phyloP scores from a whole-genome alignment of 2,797 vertebrate genomes.

The Australoheros facetus region DNA sequence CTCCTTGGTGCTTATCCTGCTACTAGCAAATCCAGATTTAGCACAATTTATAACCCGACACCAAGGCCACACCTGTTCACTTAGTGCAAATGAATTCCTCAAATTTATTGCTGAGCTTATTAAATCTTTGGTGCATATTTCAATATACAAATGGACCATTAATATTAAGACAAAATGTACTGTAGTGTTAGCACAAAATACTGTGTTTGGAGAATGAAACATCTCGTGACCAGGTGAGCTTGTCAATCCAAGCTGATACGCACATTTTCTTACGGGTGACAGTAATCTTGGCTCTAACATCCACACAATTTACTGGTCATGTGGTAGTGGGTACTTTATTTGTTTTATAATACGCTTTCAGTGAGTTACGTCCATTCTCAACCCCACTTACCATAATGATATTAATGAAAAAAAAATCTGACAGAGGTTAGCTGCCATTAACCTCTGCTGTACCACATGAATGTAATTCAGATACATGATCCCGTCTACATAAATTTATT shows the following conservation, averaged over 20 bases:
- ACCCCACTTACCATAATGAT: conserved; percentile 50
- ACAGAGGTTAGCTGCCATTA: conserved; percentile 51
- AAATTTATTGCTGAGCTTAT: conserved; percentile 41
- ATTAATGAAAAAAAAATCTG: conserved; percentile 39
- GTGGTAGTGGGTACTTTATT: conserved; percentile 37
- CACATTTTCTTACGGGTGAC: conserved; percentile 34
- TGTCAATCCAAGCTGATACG: conserved; percentile 21
- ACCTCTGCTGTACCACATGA: conserved; percentile 42
- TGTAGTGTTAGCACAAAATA: conserved; percentile 40
- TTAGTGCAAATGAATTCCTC: conserved; percentile 56
- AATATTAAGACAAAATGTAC: conserved; percentile 30
- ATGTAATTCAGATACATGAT: conserved; percentile 55
- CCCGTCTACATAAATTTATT: conserved; percentile 39
- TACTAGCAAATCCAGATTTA: conserved; percentile 47
- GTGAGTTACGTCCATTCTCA: conserved; percentile 45
- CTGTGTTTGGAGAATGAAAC: conserved; percentile 16
- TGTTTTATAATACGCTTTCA: conserved; percentile 52
- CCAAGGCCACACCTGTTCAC: conserved; percentile 58
- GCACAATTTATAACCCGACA: conserved; percentile 45
- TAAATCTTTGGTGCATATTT: conserved; percentile 41
- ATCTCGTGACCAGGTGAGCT: conserved; percentile 28
- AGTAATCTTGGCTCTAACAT: conserved; percentile 32
- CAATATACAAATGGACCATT: conserved; percentile 38
- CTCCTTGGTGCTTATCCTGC: conserved; percentile 39
- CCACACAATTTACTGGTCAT: conserved; percentile 33